Evolutionary conservation across 2,888 invertebrate species (phyloP).

Genomic region (Hydriomena furcata): DNA sequence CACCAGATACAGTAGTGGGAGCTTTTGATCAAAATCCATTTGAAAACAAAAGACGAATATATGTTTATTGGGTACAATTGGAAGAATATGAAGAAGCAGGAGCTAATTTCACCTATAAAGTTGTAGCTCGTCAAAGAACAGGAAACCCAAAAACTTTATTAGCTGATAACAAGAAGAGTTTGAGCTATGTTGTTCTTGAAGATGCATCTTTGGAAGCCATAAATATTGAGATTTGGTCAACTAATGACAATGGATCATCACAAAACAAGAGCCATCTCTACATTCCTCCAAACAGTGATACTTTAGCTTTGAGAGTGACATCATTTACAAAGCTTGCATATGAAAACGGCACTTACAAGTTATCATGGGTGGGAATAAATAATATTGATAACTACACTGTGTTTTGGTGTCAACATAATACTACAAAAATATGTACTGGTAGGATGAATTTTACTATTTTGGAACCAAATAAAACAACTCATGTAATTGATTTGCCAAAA

Average conservation of each 20-base stretch:
- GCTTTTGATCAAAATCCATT: constrained; percentile 86
- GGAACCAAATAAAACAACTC: constrained; percentile 63
- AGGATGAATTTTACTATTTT: constrained; percentile 71
- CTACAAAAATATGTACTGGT: constrained; percentile 79
- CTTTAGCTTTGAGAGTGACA: constrained; percentile 66
- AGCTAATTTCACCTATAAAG: constrained; percentile 87
- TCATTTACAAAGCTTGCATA: constrained; percentile 89
- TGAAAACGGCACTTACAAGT: constrained; percentile 87
- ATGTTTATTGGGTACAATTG: constrained; percentile 91
- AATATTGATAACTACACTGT: constrained; percentile 88
- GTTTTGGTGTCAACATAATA: constrained; percentile 87
- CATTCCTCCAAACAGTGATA: constrained; percentile 82
- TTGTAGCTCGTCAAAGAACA: constrained; percentile 63
- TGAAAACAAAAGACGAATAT: constrained; percentile 83
- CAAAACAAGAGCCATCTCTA: constrained; percentile 80
- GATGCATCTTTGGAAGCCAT: constrained; percentile 70
- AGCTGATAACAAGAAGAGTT: constrained; percentile 77
- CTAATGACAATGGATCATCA: constrained; percentile 85
- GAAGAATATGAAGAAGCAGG: constrained; percentile 88
- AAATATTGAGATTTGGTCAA: constrained; percentile 83
- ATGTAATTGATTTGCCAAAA: constrained; percentile 84
- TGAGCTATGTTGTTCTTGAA: constrained; percentile 84
- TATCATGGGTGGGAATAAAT: constrained; percentile 88
- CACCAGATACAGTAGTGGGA: constrained; percentile 88
- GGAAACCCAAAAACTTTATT: constrained; percentile 57